phyloP scores from a whole-genome alignment of 2,113 vertebrate species.

The Odontophorus gujanensis region DNA sequence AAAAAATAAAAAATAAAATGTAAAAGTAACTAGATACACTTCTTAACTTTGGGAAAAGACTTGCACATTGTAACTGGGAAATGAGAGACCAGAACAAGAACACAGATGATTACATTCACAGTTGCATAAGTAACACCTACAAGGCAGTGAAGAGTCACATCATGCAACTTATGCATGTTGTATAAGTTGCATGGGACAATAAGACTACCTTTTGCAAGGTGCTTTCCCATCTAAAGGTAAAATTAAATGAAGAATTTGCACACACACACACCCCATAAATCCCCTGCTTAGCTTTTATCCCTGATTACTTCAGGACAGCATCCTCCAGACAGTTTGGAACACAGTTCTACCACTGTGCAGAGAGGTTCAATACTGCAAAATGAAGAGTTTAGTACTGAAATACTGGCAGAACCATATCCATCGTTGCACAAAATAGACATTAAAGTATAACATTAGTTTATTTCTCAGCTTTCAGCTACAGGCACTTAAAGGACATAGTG shows the following conservation, averaged over 20 bases:
- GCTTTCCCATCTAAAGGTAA: neutral
- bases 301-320: neutral
- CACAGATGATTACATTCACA: neutral
- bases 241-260: neutral
- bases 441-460: neutral
- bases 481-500: neutral
- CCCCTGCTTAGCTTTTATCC: neutral
- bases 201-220: neutral
- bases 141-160: neutral
- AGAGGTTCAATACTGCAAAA: neutral
- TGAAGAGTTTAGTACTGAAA: neutral
- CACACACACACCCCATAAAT: no score
- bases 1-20: neutral
- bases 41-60: neutral
- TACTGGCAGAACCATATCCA: neutral
- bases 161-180: fast-evolving
- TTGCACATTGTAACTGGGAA: neutral
- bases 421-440: neutral
- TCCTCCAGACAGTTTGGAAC: neutral
- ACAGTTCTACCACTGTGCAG: neutral
- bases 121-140: neutral
- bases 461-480: neutral
- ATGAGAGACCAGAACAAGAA: neutral
- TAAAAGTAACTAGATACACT: neutral
- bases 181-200: no score